Evolutionary conservation across 2,113 vertebrate genomes (phyloP).

Genomic region (Crotalus helleri): DNA sequence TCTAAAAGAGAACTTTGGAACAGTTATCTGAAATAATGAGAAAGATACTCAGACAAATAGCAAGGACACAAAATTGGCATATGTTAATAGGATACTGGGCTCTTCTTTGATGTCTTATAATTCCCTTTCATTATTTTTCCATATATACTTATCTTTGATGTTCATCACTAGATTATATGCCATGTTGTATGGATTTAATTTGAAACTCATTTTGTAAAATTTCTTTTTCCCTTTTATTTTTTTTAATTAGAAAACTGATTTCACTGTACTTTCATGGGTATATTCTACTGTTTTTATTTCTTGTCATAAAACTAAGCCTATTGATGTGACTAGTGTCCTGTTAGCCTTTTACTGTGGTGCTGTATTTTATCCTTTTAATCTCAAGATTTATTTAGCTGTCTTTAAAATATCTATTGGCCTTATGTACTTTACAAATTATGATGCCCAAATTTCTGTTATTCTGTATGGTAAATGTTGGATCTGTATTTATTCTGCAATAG

Average conservation of each 20-base stretch:
- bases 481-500: neutral
- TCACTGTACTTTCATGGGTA: neutral
- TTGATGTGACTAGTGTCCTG: neutral
- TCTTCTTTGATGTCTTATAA: conserved; percentile 1
- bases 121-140: neutral
- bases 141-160: neutral
- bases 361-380: neutral
- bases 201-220: neutral
- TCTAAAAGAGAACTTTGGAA: neutral
- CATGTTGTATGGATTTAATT: neutral
- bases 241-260: neutral
- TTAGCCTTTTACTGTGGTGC: neutral
- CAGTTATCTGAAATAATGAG: neutral
- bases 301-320: neutral
- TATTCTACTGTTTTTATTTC: neutral
- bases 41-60: neutral
- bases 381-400: neutral
- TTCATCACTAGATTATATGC: neutral
- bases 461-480: neutral
- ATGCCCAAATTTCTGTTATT: neutral
- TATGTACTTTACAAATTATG: neutral
- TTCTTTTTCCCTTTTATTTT: neutral
- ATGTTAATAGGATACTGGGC: neutral
- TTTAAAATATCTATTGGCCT: neutral
- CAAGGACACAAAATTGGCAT: neutral